Evolutionary conservation across 2,797 vertebrate species (phyloP), one percentile per base, ranked within the genome.

Genomic region (Lophotriccus pileatus): DNA sequence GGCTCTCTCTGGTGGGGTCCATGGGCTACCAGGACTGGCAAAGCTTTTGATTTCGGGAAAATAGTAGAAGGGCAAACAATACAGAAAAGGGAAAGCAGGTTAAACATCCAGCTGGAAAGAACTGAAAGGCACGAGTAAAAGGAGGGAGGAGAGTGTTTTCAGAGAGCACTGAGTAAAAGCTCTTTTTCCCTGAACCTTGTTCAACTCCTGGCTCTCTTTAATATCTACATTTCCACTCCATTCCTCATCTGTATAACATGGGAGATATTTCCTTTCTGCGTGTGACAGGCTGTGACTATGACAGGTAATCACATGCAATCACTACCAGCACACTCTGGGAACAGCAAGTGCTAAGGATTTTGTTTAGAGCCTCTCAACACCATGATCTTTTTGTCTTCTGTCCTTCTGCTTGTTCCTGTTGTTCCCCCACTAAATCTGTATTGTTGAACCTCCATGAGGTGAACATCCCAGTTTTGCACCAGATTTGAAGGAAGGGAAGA

Each of bases 41-140:
- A 56, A 88, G 50, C 41, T 87, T 94, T 58, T 68, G 46, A 72
- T 75, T 90, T 79, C 63, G 73, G n/a, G 15, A 60, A 93, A 90
- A 86, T 3, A 73, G 27, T 39, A 39, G 34, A 78, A 84, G 32
- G 55, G 32, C 69, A 91, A 91, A 66, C 44, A 36, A 90, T 36
- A 66, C 2, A 60, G 69, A 46, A 80, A 70, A 72, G 12, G 27
- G 83, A 73, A 88, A 88, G 30, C 81, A 62, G 62, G 62, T 88
- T 75, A 90, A 92, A 72, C 14, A 86, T 6, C 6, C 49, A 43
- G 75, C 52, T 21, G 78, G 30, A 74, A 68, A 92, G 36, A 93
- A 81, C 6, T 41, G 60, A 94, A 92, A 93, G 88, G 68, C 49
- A 28, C 44, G 52, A 67, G 23, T 32, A 34, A 80, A 74, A 90